Evolutionary conservation across 1,140 invertebrate genomes (phyloP).

Genomic region (Drosophila persimilis): DNA sequence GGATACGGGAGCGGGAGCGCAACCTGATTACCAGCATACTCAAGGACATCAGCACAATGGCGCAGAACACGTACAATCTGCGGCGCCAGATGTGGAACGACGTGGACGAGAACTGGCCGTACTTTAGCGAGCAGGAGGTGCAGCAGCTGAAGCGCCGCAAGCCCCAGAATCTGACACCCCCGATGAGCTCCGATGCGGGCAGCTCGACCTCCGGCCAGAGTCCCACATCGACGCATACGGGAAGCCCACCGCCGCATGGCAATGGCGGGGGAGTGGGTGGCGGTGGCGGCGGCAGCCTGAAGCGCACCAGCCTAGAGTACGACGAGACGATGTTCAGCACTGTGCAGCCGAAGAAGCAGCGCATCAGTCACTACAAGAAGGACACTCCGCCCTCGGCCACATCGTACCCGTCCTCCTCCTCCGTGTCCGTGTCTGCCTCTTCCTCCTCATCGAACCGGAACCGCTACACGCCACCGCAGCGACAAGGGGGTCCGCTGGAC

Average conservation of each 20-base stretch:
- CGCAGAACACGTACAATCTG: conserved; percentile 93
- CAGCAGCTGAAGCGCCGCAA: conserved; percentile 94
- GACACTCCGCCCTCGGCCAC: conserved; percentile 50
- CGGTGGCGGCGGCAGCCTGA: conserved; percentile 83
- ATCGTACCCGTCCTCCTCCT: conserved; percentile 23
- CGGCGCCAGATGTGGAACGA: conserved; percentile 94
- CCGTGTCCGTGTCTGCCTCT: conserved; percentile 10
- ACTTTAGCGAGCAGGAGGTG: conserved; percentile 94
- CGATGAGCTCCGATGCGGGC: conserved; percentile 91
- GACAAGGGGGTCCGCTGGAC: conserved; percentile 58
- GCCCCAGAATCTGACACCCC: conserved; percentile 94
- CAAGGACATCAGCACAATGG: conserved; percentile 89
- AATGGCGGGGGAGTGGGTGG: conserved; percentile 79
- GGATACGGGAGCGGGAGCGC: conserved; percentile 92
- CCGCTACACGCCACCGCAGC: conserved; percentile 68
- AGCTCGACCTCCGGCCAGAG: conserved; percentile 86
- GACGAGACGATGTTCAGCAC: conserved; percentile 85
- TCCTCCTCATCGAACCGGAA: conserved; percentile 51
- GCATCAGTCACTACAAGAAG: conserved; percentile 91
- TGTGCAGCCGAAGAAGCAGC: conserved; percentile 87
- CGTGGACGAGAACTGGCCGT: conserved; percentile 96
- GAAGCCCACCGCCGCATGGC: conserved; percentile 85
- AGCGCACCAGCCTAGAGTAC: conserved; percentile 75
- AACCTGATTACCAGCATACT: conserved; percentile 89
- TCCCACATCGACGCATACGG: conserved; percentile 88